Conservation (phyloP, 2,113 vertebrate genomes). For the Oryzias celebensis region DNA sequence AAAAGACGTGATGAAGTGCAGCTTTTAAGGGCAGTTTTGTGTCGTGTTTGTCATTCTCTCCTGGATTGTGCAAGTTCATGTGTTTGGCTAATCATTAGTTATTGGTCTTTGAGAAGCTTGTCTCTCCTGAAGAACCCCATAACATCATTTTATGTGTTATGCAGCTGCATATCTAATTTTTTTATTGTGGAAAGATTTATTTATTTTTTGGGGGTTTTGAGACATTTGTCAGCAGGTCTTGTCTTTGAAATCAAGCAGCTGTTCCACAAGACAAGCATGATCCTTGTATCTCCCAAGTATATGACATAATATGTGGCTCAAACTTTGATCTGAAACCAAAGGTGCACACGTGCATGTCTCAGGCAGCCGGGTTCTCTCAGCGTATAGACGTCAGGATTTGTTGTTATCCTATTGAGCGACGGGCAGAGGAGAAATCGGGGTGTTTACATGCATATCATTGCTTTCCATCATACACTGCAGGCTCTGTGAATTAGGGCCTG, state of each 20-base stretch:
- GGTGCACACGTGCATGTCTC: background rate
- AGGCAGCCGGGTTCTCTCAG: conserved; percentile 11
- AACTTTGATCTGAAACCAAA: conserved; percentile 29
- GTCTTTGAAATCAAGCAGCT: conserved; percentile 24
- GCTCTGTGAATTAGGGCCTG: conserved; percentile 73
- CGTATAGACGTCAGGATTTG: conserved; percentile 54
- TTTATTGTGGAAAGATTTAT: background rate
- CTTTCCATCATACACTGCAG: conserved; percentile 72
- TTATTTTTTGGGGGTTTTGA: conserved; percentile 1
- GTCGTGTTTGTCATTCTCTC: conserved; percentile 52
- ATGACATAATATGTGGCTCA: conserved; percentile 19
- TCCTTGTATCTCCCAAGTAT: too few species aligned
- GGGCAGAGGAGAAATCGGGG: conserved; percentile 58
- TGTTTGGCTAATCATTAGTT: conserved; percentile 58
- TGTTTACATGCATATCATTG: conserved; percentile 76
- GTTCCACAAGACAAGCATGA: too few species aligned
- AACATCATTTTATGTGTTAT: background rate
- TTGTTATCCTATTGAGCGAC: conserved; percentile 57
- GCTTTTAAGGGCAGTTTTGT: conserved; percentile 65
- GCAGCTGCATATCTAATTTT: background rate
- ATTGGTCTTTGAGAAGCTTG: conserved; percentile 43
- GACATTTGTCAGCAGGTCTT: conserved; percentile 10
- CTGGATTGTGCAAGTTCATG: conserved; percentile 37
- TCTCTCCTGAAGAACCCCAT: conserved; percentile 16
- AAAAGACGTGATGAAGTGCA: conserved; percentile 69